phyloP scores from a whole-genome alignment of 1,140 invertebrate genomes.

The Drosophila santomea region DNA sequence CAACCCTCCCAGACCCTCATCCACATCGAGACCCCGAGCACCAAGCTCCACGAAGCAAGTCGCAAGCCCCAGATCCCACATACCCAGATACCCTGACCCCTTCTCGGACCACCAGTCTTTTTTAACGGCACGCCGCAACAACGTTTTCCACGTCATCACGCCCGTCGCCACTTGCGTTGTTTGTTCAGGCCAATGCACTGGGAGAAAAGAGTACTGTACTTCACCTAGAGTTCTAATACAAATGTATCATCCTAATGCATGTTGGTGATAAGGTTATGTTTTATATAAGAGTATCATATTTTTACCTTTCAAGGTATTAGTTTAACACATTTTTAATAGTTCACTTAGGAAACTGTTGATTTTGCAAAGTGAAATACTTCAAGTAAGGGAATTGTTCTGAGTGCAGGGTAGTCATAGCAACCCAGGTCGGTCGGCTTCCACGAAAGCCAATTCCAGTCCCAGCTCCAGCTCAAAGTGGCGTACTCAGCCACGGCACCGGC shows the following conservation, averaged over 20 bases:
- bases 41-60: too few relatives aligned
- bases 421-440: neutral
- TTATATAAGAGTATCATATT: too few relatives aligned
- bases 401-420: constrained; percentile 20
- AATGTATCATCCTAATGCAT: too few relatives aligned
- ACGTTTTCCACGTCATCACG: constrained; percentile 79
- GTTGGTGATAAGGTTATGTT: too few relatives aligned
- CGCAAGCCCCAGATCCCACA: constrained; percentile 8
- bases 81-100: constrained; percentile 11
- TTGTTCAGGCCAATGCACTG: constrained; percentile 42
- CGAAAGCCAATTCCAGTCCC: constrained; percentile 13
- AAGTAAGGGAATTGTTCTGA: neutral
- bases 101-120: constrained; percentile 3
- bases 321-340: too few relatives aligned
- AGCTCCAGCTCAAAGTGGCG: neutral
- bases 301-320: too few relatives aligned
- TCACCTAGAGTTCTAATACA: too few relatives aligned
- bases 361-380: neutral
- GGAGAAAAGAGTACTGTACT: neutral
- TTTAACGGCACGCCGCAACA: constrained; percentile 42
- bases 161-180: constrained; percentile 56
- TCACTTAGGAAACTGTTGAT: too few relatives aligned
- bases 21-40: constrained; percentile 1
- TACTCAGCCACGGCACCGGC: constrained; percentile 1
- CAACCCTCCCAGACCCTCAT: neutral